phyloP scores from a whole-genome alignment of 2,888 invertebrate species.

The Amphipoea oculea region DNA sequence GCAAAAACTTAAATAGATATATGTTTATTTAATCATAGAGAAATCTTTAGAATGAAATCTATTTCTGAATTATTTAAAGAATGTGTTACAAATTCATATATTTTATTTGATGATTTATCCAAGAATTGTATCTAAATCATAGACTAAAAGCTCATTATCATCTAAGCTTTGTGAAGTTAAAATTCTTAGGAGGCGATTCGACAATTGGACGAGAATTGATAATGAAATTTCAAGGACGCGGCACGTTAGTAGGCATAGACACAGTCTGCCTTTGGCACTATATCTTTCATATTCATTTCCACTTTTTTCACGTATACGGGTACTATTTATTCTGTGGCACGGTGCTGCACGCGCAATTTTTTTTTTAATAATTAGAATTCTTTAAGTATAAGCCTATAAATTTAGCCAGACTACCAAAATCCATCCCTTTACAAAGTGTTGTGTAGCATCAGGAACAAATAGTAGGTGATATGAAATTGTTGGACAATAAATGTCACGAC shows the following conservation, averaged over 20 bases:
- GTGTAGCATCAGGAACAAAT: neutral
- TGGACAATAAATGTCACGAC: neutral
- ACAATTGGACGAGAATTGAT: no score
- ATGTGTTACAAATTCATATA: neutral
- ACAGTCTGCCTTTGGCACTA: no score
- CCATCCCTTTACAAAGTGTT: no score
- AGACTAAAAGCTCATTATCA: neutral
- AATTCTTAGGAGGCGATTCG: no score
- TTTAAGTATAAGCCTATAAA: neutral
- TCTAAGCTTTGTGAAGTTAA: neutral
- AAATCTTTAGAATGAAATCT: conserved; percentile 20
- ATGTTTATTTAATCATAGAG: conserved; percentile 49
- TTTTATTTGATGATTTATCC: neutral
- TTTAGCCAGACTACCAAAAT: no score
- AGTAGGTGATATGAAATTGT: neutral
- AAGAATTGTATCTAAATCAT: neutral
- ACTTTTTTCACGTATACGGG: neutral
- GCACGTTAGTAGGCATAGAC: no score
- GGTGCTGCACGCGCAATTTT: neutral
- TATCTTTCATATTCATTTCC: neutral
- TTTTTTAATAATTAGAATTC: neutral
- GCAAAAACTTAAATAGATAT: conserved; percentile 21
- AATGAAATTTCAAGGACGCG: no score
- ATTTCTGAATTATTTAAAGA: conserved; percentile 20
- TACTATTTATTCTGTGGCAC: neutral